Conservation (phyloP, 2,113 vertebrate species). For the Nothobranchius kuhntae region DNA sequence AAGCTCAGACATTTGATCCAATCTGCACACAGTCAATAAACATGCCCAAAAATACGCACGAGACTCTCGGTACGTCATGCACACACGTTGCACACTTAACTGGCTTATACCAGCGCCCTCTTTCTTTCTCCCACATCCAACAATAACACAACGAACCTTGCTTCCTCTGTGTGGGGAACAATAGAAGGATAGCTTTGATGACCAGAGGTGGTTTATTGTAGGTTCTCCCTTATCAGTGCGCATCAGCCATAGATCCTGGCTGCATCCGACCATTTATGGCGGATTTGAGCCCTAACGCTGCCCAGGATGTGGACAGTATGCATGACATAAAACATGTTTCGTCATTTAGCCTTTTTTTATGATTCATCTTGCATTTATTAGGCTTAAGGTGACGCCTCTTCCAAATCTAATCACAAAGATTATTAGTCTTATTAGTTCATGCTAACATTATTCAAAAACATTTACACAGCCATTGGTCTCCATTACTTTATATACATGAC, state of each 20-base stretch:
- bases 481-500: no score
- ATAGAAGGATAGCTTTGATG: slow-evolving; percentile 82
- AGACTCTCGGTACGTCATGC: slow-evolving; percentile 6
- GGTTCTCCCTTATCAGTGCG: slow-evolving; percentile 57
- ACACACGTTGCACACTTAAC: slow-evolving; percentile 26
- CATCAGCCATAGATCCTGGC: slow-evolving; percentile 59
- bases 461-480: no score
- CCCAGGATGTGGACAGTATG: slow-evolving; percentile 20
- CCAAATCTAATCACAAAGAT: no score
- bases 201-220: slow-evolving; percentile 62
- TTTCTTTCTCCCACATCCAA: slow-evolving; percentile 71
- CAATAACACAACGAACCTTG: slow-evolving; percentile 79
- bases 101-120: slow-evolving; percentile 25
- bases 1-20: not conserved
- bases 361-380: no score
- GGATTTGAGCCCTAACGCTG: slow-evolving; percentile 15
- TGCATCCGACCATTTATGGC: slow-evolving; percentile 12
- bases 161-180: slow-evolving; percentile 79
- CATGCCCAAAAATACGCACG: slow-evolving; percentile 7
- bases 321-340: no score
- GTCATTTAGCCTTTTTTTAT: no score
- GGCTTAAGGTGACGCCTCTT: no score
- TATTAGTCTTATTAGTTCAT: no score
- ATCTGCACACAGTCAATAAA: slow-evolving; percentile 1
- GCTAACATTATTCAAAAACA: no score